Conservation (phyloP, 1,140 invertebrate species). For the Hermetia illucens region DNA sequence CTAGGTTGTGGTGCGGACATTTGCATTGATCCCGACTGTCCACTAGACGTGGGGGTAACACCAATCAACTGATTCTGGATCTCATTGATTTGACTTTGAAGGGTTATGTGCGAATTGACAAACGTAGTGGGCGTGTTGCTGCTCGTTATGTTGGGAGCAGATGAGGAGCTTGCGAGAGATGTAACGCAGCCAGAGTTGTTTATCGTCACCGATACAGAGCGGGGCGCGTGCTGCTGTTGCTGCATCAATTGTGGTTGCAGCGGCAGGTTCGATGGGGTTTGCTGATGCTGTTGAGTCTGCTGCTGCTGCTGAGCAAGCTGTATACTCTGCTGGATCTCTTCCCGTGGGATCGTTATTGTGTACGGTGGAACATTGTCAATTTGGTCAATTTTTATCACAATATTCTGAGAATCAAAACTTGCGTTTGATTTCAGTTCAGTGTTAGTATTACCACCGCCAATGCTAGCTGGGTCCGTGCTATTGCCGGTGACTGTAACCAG, state of each 20-base stretch:
- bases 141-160: background rate
- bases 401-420: conserved; percentile 22
- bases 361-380: conserved; percentile 20
- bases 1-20: too few relatives aligned
- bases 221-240: background rate
- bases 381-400: conserved; percentile 30
- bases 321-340: conserved; percentile 20
- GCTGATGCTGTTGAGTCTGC: background rate
- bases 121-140: background rate
- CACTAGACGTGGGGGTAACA: too few relatives aligned
- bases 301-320: conserved; percentile 11
- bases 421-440: background rate
- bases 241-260: background rate
- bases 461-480: background rate
- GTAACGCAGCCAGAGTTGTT: too few relatives aligned
- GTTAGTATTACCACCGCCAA: background rate
- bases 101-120: background rate
- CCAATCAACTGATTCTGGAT: conserved; percentile 9
- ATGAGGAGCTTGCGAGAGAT: background rate
- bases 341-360: conserved; percentile 26
- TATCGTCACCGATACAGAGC: background rate
- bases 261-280: background rate
- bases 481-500: background rate
- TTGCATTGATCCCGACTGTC: too few relatives aligned
- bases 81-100: conserved; percentile 8